A percentile compares a stretch with the other conserved stretches of the same genome.
Evolutionary conservation across 2,113 vertebrate species (phyloP).

Genomic region (Tyto alba): DNA sequence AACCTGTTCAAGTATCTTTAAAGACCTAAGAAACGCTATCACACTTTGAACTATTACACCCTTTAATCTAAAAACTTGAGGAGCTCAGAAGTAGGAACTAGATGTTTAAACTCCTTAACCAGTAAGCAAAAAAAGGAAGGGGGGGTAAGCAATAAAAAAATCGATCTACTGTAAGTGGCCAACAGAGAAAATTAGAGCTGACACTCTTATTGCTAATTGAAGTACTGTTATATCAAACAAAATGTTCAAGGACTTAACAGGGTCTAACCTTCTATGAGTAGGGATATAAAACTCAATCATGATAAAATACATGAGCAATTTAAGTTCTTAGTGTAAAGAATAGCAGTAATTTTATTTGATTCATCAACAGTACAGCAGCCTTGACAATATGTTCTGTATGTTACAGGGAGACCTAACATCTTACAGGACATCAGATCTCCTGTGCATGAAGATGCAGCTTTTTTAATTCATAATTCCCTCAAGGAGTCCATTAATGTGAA

Average conservation of each 20-base stretch:
- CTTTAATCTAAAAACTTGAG: background rate
- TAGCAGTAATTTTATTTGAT: background rate
- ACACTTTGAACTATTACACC: background rate
- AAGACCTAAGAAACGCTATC: background rate
- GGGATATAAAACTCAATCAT: background rate
- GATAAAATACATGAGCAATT: background rate
- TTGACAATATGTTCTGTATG: background rate
- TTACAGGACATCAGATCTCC: background rate
- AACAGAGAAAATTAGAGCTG: background rate
- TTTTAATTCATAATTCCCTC: background rate
- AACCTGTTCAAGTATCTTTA: background rate
- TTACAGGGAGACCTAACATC: background rate
- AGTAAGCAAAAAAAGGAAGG: background rate
- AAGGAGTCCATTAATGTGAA: background rate
- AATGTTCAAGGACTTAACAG: background rate
- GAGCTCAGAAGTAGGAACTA: background rate
- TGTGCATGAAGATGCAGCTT: background rate
- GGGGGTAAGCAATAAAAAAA: too few species aligned
- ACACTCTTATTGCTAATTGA: background rate
- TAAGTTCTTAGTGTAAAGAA: background rate
- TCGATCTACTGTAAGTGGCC: background rate
- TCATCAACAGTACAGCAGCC: background rate
- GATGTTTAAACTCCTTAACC: background rate
- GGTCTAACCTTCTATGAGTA: background rate
- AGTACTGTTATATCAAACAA: background rate